phyloP scores from a whole-genome alignment of 2,797 vertebrate species.

The Cyprinella venusta region DNA sequence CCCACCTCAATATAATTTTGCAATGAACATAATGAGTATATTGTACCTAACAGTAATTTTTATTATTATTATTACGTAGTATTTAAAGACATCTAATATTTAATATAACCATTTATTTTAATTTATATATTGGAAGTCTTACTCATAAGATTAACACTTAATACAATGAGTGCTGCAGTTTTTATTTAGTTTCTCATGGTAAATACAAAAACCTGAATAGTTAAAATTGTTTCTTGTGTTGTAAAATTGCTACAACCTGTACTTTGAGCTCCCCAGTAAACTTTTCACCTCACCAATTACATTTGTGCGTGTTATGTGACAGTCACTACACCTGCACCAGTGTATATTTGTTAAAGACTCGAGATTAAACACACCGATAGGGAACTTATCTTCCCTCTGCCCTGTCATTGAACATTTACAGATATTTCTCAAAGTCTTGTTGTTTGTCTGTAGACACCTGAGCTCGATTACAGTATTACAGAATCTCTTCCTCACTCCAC shows the following conservation, averaged over 20 bases:
- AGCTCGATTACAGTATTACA: not conserved
- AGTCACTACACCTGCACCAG: constrained; percentile 22
- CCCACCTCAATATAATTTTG: not conserved
- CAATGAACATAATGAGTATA: not conserved
- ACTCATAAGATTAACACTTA: not conserved
- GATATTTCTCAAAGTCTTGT: constrained; percentile 28
- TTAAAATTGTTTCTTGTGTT: not conserved
- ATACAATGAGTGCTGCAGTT: not conserved
- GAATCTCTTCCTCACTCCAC: constrained; percentile 54
- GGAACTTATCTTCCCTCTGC: constrained; percentile 30
- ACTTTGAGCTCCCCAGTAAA: constrained; percentile 38
- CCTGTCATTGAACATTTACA: constrained; percentile 9
- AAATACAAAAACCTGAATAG: not conserved
- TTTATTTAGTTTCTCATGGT: not conserved
- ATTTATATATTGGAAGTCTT: not conserved
- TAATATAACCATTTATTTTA: not conserved
- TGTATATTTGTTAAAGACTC: not conserved
- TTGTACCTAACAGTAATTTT: not conserved
- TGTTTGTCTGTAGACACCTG: not conserved
- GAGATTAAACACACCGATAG: constrained; percentile 36
- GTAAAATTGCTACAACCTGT: constrained; percentile 9
- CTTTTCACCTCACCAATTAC: constrained; percentile 21
- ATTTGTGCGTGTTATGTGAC: constrained; percentile 17
- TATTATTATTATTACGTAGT: too few species aligned
- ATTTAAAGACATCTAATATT: not conserved